phyloP scores from a whole-genome alignment of 2,888 invertebrate genomes.

The Abrostola triplasia region DNA sequence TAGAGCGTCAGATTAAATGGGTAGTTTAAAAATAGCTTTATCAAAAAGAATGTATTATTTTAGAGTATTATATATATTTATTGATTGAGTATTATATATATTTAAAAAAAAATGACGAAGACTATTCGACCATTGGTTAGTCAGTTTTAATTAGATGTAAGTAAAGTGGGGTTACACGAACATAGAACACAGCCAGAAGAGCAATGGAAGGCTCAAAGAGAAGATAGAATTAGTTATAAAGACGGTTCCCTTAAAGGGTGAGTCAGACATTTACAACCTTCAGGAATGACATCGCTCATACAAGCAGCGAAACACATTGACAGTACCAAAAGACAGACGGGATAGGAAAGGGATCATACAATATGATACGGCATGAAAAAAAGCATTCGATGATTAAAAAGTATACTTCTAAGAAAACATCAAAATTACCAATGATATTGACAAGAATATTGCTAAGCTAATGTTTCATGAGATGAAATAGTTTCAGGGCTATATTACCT shows the following conservation, averaged over 20 bases:
- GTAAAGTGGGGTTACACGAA: not conserved
- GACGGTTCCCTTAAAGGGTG: not conserved
- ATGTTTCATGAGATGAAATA: slow-evolving; percentile 67
- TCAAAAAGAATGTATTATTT: too few species aligned
- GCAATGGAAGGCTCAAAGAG: not conserved
- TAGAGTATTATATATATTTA: not conserved
- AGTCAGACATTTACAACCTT: not conserved
- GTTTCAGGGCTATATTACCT: slow-evolving; percentile 66
- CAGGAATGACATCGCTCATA: slow-evolving; percentile 18
- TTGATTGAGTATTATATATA: not conserved
- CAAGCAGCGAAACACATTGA: slow-evolving; percentile 25
- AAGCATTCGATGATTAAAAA: slow-evolving; percentile 68
- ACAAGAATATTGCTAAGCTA: slow-evolving; percentile 62
- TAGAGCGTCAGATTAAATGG: too few species aligned
- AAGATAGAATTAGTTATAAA: not conserved
- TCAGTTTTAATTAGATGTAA: not conserved
- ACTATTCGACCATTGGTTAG: slow-evolving; percentile 43
- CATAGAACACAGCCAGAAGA: not conserved
- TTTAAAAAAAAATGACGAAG: slow-evolving; percentile 61
- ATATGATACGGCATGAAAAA: slow-evolving; percentile 58
- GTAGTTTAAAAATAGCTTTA: too few species aligned
- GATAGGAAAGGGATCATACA: slow-evolving; percentile 56
- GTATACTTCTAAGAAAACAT: slow-evolving; percentile 62
- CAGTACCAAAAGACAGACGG: slow-evolving; percentile 42
- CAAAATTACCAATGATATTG: slow-evolving; percentile 60